phyloP scores from a whole-genome alignment of 2,113 vertebrate species.

The Peucedramus taeniatus region DNA sequence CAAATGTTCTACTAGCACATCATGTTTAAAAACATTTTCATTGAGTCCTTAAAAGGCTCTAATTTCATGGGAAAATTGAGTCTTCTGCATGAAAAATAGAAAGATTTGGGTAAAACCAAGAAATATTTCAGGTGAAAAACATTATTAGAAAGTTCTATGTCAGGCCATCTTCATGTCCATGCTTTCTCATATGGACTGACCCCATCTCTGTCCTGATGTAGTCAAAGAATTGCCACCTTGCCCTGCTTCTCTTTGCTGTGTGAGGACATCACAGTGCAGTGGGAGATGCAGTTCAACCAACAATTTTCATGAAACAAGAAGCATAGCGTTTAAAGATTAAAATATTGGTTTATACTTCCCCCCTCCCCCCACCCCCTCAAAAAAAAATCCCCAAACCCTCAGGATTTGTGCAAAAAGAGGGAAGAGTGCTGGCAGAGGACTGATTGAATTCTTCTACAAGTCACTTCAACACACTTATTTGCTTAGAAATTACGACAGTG shows the following conservation, averaged over 20 bases:
- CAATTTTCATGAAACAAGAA: neutral
- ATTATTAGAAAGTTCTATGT: neutral
- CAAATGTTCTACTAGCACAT: neutral
- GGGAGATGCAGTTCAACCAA: neutral
- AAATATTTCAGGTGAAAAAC: neutral
- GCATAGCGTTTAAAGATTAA: neutral
- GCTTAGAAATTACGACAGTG: neutral
- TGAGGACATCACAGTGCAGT: rapidly evolving
- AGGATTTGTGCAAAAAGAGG: neutral
- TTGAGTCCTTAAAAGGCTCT: neutral
- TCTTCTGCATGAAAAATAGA: neutral
- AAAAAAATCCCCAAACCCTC: neutral
- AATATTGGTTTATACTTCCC: neutral
- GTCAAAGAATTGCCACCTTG: neutral
- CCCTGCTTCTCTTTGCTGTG: neutral
- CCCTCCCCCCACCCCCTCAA: rapidly evolving
- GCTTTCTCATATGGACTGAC: neutral
- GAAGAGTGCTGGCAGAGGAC: neutral
- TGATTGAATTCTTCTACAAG: neutral
- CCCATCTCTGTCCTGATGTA: neutral
- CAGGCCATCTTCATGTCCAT: neutral
- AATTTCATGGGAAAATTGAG: neutral
- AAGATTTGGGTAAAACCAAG: neutral
- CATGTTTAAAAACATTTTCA: neutral
- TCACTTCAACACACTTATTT: constrained; percentile 9